Evolutionary conservation across 2,888 invertebrate species (phyloP).

Genomic region (Conchocele bisecta): DNA sequence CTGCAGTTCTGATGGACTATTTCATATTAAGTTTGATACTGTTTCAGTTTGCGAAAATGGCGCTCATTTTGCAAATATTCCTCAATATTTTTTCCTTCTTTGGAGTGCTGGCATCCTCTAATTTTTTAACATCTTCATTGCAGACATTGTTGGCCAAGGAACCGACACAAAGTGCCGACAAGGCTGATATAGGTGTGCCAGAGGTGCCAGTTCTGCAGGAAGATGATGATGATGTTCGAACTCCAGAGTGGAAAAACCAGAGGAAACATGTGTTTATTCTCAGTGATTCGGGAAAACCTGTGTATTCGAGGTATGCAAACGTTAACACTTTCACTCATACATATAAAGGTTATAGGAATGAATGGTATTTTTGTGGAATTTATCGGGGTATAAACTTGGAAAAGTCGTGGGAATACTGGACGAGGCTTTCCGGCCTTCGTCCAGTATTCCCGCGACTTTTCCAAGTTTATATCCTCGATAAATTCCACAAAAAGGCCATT

Average conservation of each 20-base stretch:
- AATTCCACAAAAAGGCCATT: too few relatives aligned
- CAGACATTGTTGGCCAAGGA: slow-evolving; percentile 43
- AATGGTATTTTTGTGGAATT: too few relatives aligned
- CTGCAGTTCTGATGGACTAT: too few relatives aligned
- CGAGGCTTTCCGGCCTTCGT: too few relatives aligned
- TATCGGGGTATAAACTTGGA: too few relatives aligned
- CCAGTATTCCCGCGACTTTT: too few relatives aligned
- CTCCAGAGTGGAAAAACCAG: slow-evolving; percentile 88
- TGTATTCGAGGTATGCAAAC: slow-evolving; percentile 90
- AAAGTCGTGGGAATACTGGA: too few relatives aligned
- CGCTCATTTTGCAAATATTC: not conserved
- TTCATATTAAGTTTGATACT: too few relatives aligned
- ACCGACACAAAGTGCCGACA: slow-evolving; percentile 37
- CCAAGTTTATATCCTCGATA: too few relatives aligned
- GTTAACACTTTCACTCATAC: too few relatives aligned
- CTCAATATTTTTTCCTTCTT: not conserved
- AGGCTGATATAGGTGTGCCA: not conserved
- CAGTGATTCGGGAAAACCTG: slow-evolving; percentile 98
- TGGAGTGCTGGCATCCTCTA: not conserved
- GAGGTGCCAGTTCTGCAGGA: slow-evolving; percentile 19
- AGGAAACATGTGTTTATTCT: slow-evolving; percentile 96
- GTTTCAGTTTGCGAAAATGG: too few relatives aligned
- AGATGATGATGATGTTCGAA: slow-evolving; percentile 78
- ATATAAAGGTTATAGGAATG: too few relatives aligned
- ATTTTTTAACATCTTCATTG: slow-evolving; percentile 14